phyloP scores from a whole-genome alignment of 2,797 vertebrate species.

The Hybognathus amarus region DNA sequence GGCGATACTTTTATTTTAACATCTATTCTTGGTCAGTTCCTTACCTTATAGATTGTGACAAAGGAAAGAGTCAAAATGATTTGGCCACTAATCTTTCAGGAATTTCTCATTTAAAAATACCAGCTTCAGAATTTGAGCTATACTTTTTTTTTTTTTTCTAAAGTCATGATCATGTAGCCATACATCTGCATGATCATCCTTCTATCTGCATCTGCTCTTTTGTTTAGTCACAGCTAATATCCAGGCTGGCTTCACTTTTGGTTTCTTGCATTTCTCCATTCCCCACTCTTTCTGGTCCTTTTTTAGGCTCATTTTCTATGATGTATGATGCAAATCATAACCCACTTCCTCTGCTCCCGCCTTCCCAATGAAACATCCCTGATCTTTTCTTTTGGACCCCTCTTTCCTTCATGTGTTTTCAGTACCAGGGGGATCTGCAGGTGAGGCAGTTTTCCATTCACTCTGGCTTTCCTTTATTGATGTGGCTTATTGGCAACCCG shows the following conservation, averaged over 20 bases:
- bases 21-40: too few relatives aligned
- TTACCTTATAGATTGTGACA: too few relatives aligned
- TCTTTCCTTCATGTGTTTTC: slow-evolving; percentile 1
- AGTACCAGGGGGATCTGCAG: neutral
- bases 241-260: neutral
- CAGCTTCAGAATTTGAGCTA: neutral
- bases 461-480: neutral
- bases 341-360: neutral
- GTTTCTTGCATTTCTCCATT: slow-evolving; percentile 1
- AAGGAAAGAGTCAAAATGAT: neutral
- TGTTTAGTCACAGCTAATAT: neutral
- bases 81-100: neutral
- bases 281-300: slow-evolving; percentile 3
- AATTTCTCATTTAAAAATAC: neutral
- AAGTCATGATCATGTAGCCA: too few relatives aligned
- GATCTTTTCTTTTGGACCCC: slow-evolving; percentile 17
- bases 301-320: slow-evolving; percentile 12
- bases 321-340: neutral
- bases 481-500: neutral
- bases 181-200: too few relatives aligned
- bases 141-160: neutral
- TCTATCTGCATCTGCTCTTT: neutral
- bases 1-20: too few relatives aligned
- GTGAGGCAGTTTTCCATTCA: neutral
- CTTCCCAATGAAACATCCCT: neutral